phyloP scores from a whole-genome alignment of 2,888 invertebrate genomes.

The Pocota personata region DNA sequence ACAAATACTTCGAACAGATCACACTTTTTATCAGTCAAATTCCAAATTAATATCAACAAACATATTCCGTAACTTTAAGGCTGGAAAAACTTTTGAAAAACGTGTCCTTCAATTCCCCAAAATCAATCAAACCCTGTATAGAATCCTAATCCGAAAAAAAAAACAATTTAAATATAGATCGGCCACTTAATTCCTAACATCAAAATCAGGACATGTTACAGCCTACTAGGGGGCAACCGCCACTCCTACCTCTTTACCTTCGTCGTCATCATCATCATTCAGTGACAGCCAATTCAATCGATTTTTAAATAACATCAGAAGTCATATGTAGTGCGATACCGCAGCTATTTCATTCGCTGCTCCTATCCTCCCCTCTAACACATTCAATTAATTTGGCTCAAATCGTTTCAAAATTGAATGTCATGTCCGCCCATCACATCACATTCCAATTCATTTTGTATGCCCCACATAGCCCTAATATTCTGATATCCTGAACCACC shows the following conservation, averaged over 20 bases:
- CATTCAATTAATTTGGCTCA: constrained; percentile 70
- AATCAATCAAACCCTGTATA: neutral
- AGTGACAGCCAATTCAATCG: constrained; percentile 53
- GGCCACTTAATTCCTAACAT: constrained; percentile 14
- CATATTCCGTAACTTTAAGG: neutral
- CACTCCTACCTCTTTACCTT: neutral
- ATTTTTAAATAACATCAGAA: constrained; percentile 53
- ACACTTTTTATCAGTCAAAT: too few species aligned
- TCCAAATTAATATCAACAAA: too few species aligned
- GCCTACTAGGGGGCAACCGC: neutral
- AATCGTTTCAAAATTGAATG: constrained; percentile 71
- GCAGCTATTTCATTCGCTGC: neutral
- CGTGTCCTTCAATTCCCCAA: neutral
- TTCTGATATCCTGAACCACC: constrained; percentile 4
- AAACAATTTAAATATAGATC: constrained; percentile 27
- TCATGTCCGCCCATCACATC: constrained; percentile 69
- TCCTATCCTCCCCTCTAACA: constrained; percentile 10
- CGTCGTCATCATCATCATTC: constrained; percentile 27
- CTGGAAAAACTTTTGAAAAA: neutral
- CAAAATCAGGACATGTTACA: constrained; percentile 16
- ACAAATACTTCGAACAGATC: too few species aligned
- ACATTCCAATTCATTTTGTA: constrained; percentile 5
- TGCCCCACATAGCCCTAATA: constrained; percentile 33
- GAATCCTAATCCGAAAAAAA: neutral
- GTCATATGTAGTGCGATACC: constrained; percentile 41